These are phyloP conservation scores for Brachionus asplanchnoidis DNA, from an alignment of 1,140 invertebrate genomes.

Conservation along the genomic window DNA sequence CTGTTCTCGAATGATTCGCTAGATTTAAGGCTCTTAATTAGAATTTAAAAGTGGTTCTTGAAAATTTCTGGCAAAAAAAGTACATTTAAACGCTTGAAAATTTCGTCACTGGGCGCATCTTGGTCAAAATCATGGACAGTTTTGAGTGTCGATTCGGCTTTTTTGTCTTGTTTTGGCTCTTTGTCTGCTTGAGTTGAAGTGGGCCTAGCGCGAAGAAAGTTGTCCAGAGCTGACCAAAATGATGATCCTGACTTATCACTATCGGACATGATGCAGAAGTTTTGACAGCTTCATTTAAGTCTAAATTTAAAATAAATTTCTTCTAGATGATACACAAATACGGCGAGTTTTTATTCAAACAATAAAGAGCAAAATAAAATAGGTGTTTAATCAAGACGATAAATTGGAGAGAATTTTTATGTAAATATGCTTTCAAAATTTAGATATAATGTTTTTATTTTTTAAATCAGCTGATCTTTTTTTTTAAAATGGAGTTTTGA, in stretches of 20 bases:
- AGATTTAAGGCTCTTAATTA: not conserved
- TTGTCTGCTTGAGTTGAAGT: not conserved
- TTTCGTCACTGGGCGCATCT: not conserved
- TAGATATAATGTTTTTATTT: not conserved
- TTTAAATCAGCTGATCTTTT: not conserved
- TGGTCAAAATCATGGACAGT: not conserved
- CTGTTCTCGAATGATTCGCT: not conserved
- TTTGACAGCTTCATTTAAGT: not conserved
- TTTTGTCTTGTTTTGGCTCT: not conserved
- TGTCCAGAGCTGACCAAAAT: slow-evolving; percentile 18
- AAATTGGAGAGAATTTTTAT: not conserved
- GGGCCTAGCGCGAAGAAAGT: not conserved
- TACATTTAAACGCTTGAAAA: slow-evolving; percentile 2
- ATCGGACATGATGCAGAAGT: not conserved
- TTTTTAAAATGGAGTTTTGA: not conserved
- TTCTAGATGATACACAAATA: not conserved
- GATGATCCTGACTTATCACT: not conserved
- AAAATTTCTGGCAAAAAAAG: not conserved
- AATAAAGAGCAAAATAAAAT: not conserved
- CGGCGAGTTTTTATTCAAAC: not conserved
- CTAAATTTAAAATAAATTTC: not conserved
- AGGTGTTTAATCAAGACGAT: not conserved
- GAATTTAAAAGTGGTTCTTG: not conserved
- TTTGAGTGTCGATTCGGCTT: not conserved
- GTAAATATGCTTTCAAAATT: slow-evolving; percentile 11